phyloP scores from a whole-genome alignment of 2,888 invertebrate genomes.

The Hirudinaria manillensis region DNA sequence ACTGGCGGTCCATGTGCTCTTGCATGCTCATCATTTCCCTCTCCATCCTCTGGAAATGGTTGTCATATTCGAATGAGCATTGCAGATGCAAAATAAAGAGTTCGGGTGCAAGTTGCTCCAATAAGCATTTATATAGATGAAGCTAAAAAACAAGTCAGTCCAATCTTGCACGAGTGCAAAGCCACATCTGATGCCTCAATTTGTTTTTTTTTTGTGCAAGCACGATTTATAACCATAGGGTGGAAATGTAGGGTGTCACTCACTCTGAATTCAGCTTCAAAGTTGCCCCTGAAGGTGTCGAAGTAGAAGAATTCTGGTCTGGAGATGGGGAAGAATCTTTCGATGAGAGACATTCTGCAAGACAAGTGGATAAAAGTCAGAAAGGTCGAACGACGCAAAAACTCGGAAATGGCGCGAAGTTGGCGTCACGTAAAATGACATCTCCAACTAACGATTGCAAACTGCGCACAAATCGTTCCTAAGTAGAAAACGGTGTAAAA shows the following conservation, averaged over 20 bases:
- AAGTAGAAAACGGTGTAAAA: no score
- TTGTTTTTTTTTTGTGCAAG: background rate
- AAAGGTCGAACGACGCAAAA: background rate
- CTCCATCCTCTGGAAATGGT: conserved; percentile 16
- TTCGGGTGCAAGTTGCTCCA: background rate
- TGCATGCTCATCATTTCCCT: conserved; percentile 32
- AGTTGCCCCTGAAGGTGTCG: conserved; percentile 24
- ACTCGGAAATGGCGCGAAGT: background rate
- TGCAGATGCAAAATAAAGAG: background rate
- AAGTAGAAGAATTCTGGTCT: conserved; percentile 32
- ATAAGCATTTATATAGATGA: no score
- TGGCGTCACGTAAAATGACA: background rate
- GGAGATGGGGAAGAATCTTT: conserved; percentile 32
- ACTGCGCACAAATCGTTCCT: no score
- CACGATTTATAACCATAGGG: background rate
- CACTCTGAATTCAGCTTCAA: conserved; percentile 28
- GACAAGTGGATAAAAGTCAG: background rate
- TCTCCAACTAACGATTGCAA: background rate
- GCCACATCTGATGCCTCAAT: background rate
- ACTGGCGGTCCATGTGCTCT: conserved; percentile 30
- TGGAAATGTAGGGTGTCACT: background rate
- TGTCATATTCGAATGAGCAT: background rate
- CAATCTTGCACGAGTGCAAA: no score
- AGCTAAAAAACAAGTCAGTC: no score
- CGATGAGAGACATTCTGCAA: conserved; percentile 33